Base-by-base conservation (phyloP, 1,140 invertebrate species). In the Gryon sp. region DNA sequence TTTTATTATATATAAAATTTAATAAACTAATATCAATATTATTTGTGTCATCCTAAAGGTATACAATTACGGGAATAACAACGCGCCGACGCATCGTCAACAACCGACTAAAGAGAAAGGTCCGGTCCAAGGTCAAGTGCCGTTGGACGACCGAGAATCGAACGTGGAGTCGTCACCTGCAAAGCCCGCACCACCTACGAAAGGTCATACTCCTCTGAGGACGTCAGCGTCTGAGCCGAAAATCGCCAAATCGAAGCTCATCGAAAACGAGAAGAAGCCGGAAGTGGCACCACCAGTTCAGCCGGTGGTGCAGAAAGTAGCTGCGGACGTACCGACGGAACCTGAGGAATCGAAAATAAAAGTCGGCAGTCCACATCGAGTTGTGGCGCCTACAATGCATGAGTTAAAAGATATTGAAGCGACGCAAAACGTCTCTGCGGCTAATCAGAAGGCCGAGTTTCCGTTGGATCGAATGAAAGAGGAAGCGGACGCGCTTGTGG, bases 401-500 rank as follows among this genome's bases (percentile, higher is more conserved):
- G 68, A 62, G 3, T 11, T 72, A 0, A 62, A 68, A 22, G 70
- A 74, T 1, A 34, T 74, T 2, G 62, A 68, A 9, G 8, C 45
- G 6, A 48, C 28, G 15, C 28, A 50, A 1, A 65, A 18, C 0
- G 11, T 28, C 0, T 62, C 41, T n/a, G 18, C 55, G 2, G 8
- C 46, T 0, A 68, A 18, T 40, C 77, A 82, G 6, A 88, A 83
- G 43, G 86, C 80, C 19, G 90, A 91, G 57, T 89, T 90, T 45
- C 90, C 91, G 70, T 84, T 92, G 26, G 91, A 92, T 66, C 88
- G 90, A 73, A 90, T 95, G 84, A 91, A 93, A 76, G 92, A 94
- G 83, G 92, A 92, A 19, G 92, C 92, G 1, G 92, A 93, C 80
- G 93, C 93, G 80, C 88, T 94, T 36, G 93, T 96, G 1, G 92